These are phyloP conservation scores for Galleria mellonella DNA, from an alignment of 1,140 invertebrate species.

Conservation along the genomic window DNA sequence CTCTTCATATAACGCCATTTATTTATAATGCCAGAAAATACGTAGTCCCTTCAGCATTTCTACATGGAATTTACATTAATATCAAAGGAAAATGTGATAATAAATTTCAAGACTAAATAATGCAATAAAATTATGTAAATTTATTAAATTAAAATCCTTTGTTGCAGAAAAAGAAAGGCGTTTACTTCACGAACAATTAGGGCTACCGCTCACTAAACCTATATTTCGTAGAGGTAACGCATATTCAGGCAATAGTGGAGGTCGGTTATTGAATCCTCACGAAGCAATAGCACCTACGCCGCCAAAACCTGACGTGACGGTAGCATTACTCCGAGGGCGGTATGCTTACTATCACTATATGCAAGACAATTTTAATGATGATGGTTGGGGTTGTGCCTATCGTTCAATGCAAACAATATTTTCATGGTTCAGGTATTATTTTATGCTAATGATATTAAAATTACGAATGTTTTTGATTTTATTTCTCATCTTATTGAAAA, in stretches of 20 bases:
- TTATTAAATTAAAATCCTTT: too few relatives aligned
- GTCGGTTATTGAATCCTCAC: conserved; percentile 85
- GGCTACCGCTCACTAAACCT: conserved; percentile 80
- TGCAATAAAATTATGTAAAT: too few relatives aligned
- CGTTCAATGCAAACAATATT: conserved; percentile 97
- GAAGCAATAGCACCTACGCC: conserved; percentile 28
- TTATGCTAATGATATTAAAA: neutral
- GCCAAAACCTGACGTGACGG: conserved; percentile 25
- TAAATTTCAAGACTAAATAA: too few relatives aligned
- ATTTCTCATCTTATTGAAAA: too few relatives aligned
- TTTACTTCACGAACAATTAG: conserved; percentile 80
- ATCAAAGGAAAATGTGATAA: too few relatives aligned
- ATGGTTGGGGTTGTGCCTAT: conserved; percentile 99
- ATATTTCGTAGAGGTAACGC: conserved; percentile 82
- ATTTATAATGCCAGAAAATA: too few relatives aligned
- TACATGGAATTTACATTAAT: too few relatives aligned
- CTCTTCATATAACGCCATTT: too few relatives aligned
- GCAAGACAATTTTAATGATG: conserved; percentile 96
- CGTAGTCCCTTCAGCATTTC: too few relatives aligned
- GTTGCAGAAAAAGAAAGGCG: conserved; percentile 77
- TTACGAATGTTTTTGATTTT: neutral
- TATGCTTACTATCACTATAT: conserved; percentile 98
- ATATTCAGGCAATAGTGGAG: conserved; percentile 73
- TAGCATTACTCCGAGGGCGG: conserved; percentile 84
- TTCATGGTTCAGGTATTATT: conserved; percentile 91